phyloP scores from a whole-genome alignment of 1,140 invertebrate species.

The Contarinia nasturtii region DNA sequence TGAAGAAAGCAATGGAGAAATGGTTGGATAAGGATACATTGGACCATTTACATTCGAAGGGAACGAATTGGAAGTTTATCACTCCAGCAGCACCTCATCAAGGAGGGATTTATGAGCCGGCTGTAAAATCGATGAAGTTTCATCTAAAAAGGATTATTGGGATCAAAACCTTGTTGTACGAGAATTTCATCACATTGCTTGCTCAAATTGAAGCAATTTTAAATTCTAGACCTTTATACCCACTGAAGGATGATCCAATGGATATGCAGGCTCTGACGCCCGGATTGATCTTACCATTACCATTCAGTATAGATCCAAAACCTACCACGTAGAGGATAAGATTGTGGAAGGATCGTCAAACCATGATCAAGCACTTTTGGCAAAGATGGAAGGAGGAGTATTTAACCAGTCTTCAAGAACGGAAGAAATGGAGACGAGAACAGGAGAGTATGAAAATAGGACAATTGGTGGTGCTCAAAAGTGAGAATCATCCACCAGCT shows the following conservation, averaged over 20 bases:
- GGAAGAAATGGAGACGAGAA: background rate
- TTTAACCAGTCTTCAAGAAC: background rate
- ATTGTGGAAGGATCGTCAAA: background rate
- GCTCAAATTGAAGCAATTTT: no score
- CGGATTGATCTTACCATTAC: background rate
- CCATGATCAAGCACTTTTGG: constrained; percentile 4
- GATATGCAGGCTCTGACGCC: background rate
- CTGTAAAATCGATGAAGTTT: background rate
- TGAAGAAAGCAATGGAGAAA: background rate
- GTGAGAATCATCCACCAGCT: background rate
- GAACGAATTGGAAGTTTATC: background rate
- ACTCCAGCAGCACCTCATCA: background rate
- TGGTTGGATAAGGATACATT: background rate
- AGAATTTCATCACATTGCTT: background rate
- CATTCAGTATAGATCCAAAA: background rate
- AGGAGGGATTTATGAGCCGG: background rate
- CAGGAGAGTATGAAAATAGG: constrained; percentile 3
- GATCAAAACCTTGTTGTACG: background rate
- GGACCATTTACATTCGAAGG: background rate
- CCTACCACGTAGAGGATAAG: background rate
- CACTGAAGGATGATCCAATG: background rate
- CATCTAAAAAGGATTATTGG: background rate
- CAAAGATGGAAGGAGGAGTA: constrained; percentile 3
- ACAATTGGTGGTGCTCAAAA: constrained; percentile 2
- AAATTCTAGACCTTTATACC: background rate